These are phyloP conservation scores for Melinaea menophilus DNA, from an alignment of 2,888 invertebrate genomes.

Conservation along the genomic window DNA sequence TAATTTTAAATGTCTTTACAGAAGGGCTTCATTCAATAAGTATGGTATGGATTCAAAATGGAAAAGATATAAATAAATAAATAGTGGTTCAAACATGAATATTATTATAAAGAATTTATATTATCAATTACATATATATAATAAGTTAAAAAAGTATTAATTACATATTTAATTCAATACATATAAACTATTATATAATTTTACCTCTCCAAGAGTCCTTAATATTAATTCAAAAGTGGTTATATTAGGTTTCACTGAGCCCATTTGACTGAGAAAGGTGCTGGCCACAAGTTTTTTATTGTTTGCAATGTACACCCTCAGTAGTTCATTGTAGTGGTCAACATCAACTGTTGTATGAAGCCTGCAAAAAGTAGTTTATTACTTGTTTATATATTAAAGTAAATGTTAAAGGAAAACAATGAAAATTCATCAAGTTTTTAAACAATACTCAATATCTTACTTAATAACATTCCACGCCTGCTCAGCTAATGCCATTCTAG, in stretches of 20 bases:
- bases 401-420: too few relatives aligned
- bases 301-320: constrained; percentile 80
- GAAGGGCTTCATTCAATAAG: too few relatives aligned
- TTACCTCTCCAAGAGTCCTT: constrained; percentile 74
- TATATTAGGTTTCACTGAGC: constrained; percentile 63
- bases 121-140: too few relatives aligned
- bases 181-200: not conserved
- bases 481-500: constrained; percentile 70
- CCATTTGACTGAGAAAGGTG: constrained; percentile 69
- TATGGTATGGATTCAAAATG: too few relatives aligned
- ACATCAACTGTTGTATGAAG: constrained; percentile 60
- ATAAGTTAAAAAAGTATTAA: too few relatives aligned
- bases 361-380: constrained; percentile 39
- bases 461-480: constrained; percentile 75
- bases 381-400: too few relatives aligned
- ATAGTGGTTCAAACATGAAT: too few relatives aligned
- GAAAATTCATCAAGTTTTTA: not conserved
- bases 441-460: constrained; percentile 42
- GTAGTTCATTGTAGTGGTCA: constrained; percentile 75
- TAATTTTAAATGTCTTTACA: too few relatives aligned
- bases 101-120: too few relatives aligned
- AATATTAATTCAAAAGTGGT: constrained; percentile 78
- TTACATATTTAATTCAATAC: too few relatives aligned
- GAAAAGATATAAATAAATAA: too few relatives aligned
- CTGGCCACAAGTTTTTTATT: constrained; percentile 58